Base-by-base conservation (phyloP, 2,797 vertebrate genomes). In the Bufotes viridis region DNA sequence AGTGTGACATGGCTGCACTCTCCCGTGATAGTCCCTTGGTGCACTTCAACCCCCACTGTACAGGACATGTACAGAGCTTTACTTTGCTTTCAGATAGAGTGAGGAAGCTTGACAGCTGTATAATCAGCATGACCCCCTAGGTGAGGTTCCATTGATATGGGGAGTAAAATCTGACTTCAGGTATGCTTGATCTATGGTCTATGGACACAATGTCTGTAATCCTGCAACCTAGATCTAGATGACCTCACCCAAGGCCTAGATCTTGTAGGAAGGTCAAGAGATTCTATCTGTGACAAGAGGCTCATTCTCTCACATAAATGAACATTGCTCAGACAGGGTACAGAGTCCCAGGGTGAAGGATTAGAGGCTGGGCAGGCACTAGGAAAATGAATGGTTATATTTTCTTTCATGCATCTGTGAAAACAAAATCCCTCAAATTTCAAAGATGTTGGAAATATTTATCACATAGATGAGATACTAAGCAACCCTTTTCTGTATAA, bases 261-360 rank as follows among this genome's bases (percentile, higher is more conserved):
- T 20, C 20, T 75, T 75, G 3, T 51, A 22, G 72, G 42, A 49
- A 51, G 42, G 42, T 75, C 42, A 75, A 49, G 20, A 75, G 72
- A 51, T 51, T 22, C 18, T 74, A 4, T 74, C 42, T 75, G 20
- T 74, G 42, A 75, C 42, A 12, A n/a, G 18, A 75, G 72, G 11
- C 12, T 22, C 20, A 75, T 51, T 51, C 42, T 75, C 18, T 75
- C 72, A 75, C 72, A 22, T 51, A 75, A 51, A 75, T 75, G 72
- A 75, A 51, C 72, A 75, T 75, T 51, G 72, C 20, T 75, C 34
- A 51, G 72, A 75, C 72, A 75, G 42, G 20, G n/a, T 11, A 75
- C 72, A 75, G 18, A n/a, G 12, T 51, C 42, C 42, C 10, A 11
- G 72, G 72, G 20, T 51, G 42, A 20, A 75, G 20, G 18, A 75